Evolutionary conservation across 2,888 invertebrate species (phyloP).

Genomic region (Eilema depressum): DNA sequence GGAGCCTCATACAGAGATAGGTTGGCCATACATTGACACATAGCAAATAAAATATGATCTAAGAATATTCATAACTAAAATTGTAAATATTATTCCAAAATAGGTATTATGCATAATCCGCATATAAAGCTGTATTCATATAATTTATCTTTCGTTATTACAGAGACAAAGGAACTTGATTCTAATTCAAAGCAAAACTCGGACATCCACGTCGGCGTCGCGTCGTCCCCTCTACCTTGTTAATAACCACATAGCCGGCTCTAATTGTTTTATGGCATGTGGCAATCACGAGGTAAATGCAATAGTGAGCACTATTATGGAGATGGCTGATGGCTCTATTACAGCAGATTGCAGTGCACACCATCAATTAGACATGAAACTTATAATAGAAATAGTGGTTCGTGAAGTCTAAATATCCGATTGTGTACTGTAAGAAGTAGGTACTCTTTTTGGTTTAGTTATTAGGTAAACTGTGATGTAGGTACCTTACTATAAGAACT

Average conservation of each 20-base stretch:
- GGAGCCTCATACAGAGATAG: background rate
- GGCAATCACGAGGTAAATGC: constrained; percentile 33
- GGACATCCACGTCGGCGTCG: constrained; percentile 7
- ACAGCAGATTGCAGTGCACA: constrained; percentile 28
- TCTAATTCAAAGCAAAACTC: constrained; percentile 37
- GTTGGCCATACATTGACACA: too few relatives aligned
- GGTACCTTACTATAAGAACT: too few relatives aligned
- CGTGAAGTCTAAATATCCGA: too few relatives aligned
- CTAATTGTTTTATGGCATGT: constrained; percentile 50
- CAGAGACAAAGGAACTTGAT: constrained; percentile 31
- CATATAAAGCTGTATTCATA: background rate
- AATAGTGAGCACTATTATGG: constrained; percentile 6
- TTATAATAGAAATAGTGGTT: too few relatives aligned
- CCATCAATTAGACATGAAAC: background rate
- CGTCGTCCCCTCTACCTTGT: constrained; percentile 17
- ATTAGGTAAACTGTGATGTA: too few relatives aligned
- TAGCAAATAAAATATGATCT: too few relatives aligned
- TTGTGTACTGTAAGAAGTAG: too few relatives aligned
- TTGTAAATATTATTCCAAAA: background rate
- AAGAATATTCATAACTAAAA: too few relatives aligned
- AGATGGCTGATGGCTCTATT: constrained; percentile 17
- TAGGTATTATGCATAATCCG: background rate
- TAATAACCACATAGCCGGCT: constrained; percentile 36
- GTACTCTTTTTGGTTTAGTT: too few relatives aligned
- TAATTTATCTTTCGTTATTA: constrained; percentile 17